phyloP scores from a whole-genome alignment of 2,888 invertebrate genomes.

The Elaeidobius kamerunicus region DNA sequence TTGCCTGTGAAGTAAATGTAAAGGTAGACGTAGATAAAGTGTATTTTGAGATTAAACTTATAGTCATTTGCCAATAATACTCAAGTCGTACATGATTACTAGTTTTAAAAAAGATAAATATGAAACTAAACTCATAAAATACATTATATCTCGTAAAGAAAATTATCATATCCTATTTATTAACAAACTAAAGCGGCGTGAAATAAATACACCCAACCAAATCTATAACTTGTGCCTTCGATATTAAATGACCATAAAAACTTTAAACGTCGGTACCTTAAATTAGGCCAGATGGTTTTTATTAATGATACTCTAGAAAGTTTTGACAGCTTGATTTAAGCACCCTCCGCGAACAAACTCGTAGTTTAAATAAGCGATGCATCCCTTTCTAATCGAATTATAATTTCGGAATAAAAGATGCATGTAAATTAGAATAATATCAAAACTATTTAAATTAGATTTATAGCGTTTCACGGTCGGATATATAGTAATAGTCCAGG shows the following conservation, averaged over 20 bases:
- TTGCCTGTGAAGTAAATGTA: neutral
- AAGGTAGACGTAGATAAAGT: constrained; percentile 3
- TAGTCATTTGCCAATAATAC: no score
- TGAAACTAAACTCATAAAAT: no score
- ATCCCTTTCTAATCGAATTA: constrained; percentile 22
- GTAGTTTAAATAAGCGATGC: constrained; percentile 16
- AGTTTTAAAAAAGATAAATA: no score
- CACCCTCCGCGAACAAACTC: constrained; percentile 17
- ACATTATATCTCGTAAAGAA: no score
- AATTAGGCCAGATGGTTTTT: constrained; percentile 23
- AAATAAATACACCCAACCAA: neutral
- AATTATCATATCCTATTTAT: neutral
- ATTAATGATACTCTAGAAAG: constrained; percentile 22
- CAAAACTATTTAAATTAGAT: no score
- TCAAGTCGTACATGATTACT: no score
- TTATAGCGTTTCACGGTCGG: no score
- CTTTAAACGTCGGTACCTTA: constrained; percentile 3
- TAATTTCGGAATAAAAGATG: no score
- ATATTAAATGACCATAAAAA: constrained; percentile 9
- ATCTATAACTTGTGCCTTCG: no score
- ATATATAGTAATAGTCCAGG: no score
- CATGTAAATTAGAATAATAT: no score
- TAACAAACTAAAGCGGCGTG: neutral
- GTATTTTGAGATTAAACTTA: neutral
- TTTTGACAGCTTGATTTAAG: constrained; percentile 26